phyloP scores from a whole-genome alignment of 2,113 vertebrate genomes.

The Paralichthys olivaceus region DNA sequence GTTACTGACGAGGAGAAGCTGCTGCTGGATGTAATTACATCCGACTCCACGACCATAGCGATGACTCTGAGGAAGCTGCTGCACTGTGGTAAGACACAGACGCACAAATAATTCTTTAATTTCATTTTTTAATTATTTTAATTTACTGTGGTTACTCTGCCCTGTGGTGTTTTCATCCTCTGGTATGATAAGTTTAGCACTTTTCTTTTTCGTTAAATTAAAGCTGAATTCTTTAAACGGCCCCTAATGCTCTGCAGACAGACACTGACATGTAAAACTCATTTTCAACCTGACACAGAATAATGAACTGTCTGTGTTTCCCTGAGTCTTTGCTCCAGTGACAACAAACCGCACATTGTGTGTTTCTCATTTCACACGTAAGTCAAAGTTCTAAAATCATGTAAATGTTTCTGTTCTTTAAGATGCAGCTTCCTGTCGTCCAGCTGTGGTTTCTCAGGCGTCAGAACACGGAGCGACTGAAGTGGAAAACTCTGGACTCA shows the following conservation, averaged over 20 bases:
- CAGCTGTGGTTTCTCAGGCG: background rate
- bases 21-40: constrained; percentile 61
- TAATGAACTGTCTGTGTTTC: too few relatives aligned
- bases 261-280: too few relatives aligned
- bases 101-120: background rate
- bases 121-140: background rate
- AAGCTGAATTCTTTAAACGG: too few relatives aligned
- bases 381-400: too few relatives aligned
- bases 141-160: too few relatives aligned
- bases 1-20: constrained; percentile 68
- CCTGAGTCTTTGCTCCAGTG: too few relatives aligned
- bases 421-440: constrained; percentile 57
- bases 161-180: too few relatives aligned
- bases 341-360: too few relatives aligned
- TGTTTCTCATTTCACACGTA: background rate
- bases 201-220: too few relatives aligned
- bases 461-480: background rate
- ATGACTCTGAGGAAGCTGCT: constrained; percentile 70
- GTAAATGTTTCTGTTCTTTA: background rate
- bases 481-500: background rate
- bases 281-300: too few relatives aligned
- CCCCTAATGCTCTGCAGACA: too few relatives aligned
- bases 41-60: constrained; percentile 40
- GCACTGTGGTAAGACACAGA: constrained; percentile 62
- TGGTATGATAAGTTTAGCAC: too few relatives aligned